phyloP scores from a whole-genome alignment of 2,797 vertebrate species.

The Falco peregrinus region DNA sequence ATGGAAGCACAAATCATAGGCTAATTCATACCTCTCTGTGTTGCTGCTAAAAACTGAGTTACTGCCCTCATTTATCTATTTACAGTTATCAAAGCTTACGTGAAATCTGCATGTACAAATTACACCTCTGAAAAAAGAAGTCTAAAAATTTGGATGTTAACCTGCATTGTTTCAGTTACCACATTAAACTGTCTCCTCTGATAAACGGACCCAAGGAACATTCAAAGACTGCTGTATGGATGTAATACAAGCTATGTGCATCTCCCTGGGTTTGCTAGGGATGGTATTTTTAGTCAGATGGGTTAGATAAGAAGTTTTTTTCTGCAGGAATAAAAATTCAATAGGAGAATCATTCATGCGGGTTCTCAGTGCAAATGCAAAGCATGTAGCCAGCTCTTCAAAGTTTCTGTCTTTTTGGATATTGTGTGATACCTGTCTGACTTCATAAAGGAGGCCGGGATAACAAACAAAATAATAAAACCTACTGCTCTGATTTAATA shows the following conservation, averaged over 20 bases:
- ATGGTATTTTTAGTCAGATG: neutral
- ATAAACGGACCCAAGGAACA: neutral
- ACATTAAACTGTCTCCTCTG: neutral
- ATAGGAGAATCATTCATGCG: neutral
- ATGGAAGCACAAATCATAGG: neutral
- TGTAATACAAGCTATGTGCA: neutral
- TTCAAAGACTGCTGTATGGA: neutral
- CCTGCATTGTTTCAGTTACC: neutral
- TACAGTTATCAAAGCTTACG: neutral
- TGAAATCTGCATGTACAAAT: neutral
- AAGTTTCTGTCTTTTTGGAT: neutral
- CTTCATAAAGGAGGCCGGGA: neutral
- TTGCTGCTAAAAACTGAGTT: neutral
- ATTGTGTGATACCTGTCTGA: neutral
- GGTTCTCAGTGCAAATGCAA: conserved; percentile 9
- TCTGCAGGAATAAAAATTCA: conserved; percentile 14
- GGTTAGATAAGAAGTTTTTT: neutral
- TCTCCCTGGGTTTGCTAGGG: neutral
- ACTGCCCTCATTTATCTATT: neutral
- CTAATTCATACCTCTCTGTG: neutral
- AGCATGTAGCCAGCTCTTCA: neutral
- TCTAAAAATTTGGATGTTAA: neutral
- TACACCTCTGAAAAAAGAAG: neutral
- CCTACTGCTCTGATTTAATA: conserved; percentile 14
- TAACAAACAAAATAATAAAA: conserved; percentile 44